Percentiles rank a stretch among this genome's conserved stretches.
Evolutionary conservation across 2,797 vertebrate species (phyloP).

Genomic region (Champsocephalus esox): DNA sequence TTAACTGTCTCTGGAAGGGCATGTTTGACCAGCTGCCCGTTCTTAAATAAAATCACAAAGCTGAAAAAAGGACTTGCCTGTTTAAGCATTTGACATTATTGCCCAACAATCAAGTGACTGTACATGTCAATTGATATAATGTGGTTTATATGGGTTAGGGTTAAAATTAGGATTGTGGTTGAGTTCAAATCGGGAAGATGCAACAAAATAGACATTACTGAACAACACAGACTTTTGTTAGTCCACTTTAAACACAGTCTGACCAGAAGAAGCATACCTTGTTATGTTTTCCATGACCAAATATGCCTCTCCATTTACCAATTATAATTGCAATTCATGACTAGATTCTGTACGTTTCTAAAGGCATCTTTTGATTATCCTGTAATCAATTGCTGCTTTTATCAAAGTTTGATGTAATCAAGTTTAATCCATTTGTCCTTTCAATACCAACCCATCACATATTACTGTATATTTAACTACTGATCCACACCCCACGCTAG

Average conservation of each 20-base stretch:
- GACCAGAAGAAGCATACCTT: slow-evolving; percentile 31
- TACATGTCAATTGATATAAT: not conserved
- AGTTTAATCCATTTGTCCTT: not conserved
- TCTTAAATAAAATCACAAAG: slow-evolving; percentile 31
- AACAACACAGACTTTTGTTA: not conserved
- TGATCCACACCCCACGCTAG: not conserved
- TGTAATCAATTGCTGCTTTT: not conserved
- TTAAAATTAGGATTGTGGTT: not conserved
- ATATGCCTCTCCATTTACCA: slow-evolving; percentile 11
- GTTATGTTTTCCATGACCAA: slow-evolving; percentile 22
- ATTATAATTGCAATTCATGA: not conserved
- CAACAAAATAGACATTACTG: slow-evolving; percentile 14
- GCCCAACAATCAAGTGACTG: not conserved
- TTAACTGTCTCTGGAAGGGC: slow-evolving; percentile 26
- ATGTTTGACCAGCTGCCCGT: slow-evolving; percentile 66
- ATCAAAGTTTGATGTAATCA: not conserved
- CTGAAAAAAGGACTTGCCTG: slow-evolving; percentile 13
- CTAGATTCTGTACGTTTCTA: not conserved
- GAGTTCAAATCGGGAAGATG: slow-evolving; percentile 7
- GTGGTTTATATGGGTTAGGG: not conserved
- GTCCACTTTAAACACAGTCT: not conserved
- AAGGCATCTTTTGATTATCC: not conserved
- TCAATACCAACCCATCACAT: not conserved
- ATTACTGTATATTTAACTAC: not conserved
- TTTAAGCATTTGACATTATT: slow-evolving; percentile 12